Evolutionary conservation across 2,797 vertebrate species (phyloP), one percentile per base, ranked within the genome.

Genomic region (Tenualosa thibaudeaui): DNA sequence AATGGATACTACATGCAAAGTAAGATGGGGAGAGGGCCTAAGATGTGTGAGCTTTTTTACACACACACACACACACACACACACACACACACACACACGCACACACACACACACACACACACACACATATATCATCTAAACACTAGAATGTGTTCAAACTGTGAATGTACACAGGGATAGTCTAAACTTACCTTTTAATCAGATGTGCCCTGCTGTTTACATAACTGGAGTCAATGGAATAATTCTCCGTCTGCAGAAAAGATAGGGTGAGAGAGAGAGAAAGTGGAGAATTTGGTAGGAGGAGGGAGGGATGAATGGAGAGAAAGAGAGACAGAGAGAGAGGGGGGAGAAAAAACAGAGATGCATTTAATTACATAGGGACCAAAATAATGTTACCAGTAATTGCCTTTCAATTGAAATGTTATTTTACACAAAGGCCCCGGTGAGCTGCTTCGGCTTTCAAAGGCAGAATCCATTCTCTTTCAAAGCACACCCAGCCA

Each of bases 131-230:
- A 68, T 9, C 9, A 71, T 81, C 50, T 58, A 53, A 92, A 90
- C 93, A 91, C 50, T 51, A 51, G 50, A 51, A 51, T 51, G 10
- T 51, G 50, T 51, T 89, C 90, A 94, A 94, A 94, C 92, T 92
- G 94, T 94, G 92, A 97, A 68, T 40, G 15, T 43, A 40, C 15
- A 37, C 12, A 75, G 15, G 43, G 19, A 75, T 40, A 12, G 15
- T 40, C 15, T 6, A 31, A 43, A 75, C 68, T 15, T 99, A 99
- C 98, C 98, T 99, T 97, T 99, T 99, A 96, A 99, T 99, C 94
- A 99, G 97, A 95, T 99, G 98, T 91, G 98, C 98, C 96, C 98
- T 96, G 96, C 98, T 99, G 94, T 99, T 99, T 95, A 98, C 98
- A 82, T 99, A 99, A 96, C 97, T 99, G 95, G 98, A 97, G 94